phyloP scores from a whole-genome alignment of 2,888 invertebrate species.

The Entomobrya multifasciata region DNA sequence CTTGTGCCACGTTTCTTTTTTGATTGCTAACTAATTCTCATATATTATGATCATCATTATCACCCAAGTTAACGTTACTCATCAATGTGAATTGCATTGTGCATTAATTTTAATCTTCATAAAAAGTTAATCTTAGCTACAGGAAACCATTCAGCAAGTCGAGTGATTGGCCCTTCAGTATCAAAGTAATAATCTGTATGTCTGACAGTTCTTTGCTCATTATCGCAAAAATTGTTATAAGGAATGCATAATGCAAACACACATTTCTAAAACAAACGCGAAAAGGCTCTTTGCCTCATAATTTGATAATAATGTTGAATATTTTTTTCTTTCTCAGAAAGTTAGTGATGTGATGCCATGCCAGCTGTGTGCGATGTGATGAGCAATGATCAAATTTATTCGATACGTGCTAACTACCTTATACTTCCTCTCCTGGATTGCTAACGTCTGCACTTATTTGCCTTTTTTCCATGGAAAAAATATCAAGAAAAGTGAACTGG shows the following conservation, averaged over 20 bases:
- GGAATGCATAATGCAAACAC: not conserved
- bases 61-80: no score
- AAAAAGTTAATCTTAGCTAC: not conserved
- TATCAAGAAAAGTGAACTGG: not conserved
- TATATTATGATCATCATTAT: not conserved
- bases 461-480: not conserved
- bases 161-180: conserved; percentile 10
- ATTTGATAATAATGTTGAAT: not conserved
- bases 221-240: not conserved
- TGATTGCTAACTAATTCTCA: not conserved
- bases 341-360: no score
- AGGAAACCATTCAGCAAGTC: not conserved
- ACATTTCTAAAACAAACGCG: not conserved
- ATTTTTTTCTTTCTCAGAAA: not conserved
- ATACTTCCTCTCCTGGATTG: not conserved
- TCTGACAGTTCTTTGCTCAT: not conserved
- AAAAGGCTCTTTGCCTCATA: conserved; percentile 33
- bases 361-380: no score
- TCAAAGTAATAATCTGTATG: not conserved
- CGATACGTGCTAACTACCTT: not conserved
- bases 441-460: not conserved
- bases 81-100: no score
- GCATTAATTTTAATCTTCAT: not conserved
- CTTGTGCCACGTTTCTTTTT: not conserved
- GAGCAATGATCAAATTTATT: not conserved